phyloP scores from a whole-genome alignment of 2,113 vertebrate genomes.

The Rhipidura dahli region DNA sequence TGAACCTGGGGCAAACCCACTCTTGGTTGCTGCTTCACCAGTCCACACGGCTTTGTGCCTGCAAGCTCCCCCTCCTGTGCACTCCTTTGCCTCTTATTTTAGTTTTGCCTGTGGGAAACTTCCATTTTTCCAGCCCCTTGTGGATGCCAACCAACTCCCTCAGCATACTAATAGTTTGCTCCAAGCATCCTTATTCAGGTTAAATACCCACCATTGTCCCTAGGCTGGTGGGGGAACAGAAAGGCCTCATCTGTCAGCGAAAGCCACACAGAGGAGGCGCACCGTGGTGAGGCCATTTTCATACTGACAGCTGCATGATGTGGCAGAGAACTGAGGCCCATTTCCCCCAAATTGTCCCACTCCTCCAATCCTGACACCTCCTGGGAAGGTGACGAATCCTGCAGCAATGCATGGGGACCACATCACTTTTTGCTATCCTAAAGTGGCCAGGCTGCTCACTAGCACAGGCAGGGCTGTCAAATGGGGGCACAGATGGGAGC shows the following conservation, averaged over 20 bases:
- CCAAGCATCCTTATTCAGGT: not conserved
- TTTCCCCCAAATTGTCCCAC: fast-evolving
- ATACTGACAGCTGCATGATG: not conserved
- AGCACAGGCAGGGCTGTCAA: fast-evolving
- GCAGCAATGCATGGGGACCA: not conserved
- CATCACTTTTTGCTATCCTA: not conserved
- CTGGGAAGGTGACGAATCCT: not conserved
- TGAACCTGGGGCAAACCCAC: not conserved
- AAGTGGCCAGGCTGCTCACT: not conserved
- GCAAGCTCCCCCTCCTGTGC: not conserved
- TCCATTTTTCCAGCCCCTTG: not conserved
- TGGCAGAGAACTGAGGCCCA: not conserved
- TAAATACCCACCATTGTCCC: slow-evolving; percentile 33
- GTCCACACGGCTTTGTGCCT: not conserved
- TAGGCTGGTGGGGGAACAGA: not conserved
- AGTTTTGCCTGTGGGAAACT: not conserved
- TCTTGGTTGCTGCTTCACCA: not conserved
- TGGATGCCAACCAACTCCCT: not conserved
- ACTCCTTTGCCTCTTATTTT: not conserved
- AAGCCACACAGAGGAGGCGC: fast-evolving
- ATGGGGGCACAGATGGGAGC: not conserved
- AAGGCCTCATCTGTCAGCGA: not conserved
- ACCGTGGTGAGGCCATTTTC: not conserved
- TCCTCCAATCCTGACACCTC: not conserved
- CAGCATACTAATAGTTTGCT: slow-evolving; percentile 32